A percentile compares a stretch with the other conserved stretches of the same genome.
phyloP scores from a whole-genome alignment of 2,113 vertebrate genomes.

The Atrichornis clamosus region DNA sequence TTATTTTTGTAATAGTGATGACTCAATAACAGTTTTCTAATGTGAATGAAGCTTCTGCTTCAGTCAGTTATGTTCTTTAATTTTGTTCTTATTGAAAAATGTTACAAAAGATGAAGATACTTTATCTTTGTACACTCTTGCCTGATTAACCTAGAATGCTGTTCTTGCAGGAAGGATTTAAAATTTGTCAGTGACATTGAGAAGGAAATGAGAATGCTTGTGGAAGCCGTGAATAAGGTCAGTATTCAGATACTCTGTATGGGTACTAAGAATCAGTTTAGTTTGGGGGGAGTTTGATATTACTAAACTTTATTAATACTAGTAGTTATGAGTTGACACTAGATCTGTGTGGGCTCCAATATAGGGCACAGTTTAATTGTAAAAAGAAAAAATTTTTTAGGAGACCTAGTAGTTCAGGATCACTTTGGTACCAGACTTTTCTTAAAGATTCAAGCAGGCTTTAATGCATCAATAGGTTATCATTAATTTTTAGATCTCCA shows the following conservation, averaged over 20 bases:
- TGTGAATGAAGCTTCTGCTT: not conserved
- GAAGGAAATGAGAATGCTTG: conserved; percentile 90
- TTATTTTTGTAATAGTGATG: not conserved
- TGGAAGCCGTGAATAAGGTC: conserved; percentile 94
- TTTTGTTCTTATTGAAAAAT: not conserved
- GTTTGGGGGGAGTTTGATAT: not conserved
- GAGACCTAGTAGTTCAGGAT: not conserved
- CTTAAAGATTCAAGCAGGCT: not conserved
- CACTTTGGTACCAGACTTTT: not conserved
- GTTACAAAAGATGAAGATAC: not conserved
- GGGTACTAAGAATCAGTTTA: not conserved
- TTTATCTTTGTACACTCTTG: not conserved
- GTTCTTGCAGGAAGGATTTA: conserved; percentile 86
- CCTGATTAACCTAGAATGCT: not conserved
- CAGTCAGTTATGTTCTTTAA: not conserved
- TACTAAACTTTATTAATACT: not conserved
- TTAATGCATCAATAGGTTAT: not conserved
- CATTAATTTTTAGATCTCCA: not conserved
- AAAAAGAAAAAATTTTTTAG: not conserved
- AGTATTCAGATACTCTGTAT: conserved; percentile 24
- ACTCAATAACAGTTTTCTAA: not conserved
- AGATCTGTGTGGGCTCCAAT: not conserved
- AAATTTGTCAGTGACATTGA: conserved; percentile 93
- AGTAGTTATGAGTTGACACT: not conserved
- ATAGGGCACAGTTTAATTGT: not conserved